Conservation (phyloP, 2,797 vertebrate genomes). For the Poecilia picta region DNA sequence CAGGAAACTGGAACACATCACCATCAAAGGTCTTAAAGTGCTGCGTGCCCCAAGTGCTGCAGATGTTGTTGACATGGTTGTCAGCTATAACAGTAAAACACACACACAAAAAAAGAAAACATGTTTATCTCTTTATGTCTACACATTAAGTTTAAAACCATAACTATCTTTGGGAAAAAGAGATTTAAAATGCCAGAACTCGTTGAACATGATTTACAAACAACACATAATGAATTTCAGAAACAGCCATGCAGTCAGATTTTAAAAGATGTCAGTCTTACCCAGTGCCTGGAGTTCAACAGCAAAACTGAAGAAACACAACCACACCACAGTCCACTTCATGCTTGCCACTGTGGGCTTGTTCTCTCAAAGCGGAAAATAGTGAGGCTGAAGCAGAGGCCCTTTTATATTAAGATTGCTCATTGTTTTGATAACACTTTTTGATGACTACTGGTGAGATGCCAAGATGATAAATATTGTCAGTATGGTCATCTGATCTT, state of each 20-base stretch:
- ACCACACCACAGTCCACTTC: conserved; percentile 59
- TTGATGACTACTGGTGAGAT: conserved; percentile 25
- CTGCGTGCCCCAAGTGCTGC: conserved; percentile 94
- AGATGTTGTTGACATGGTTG: conserved; percentile 89
- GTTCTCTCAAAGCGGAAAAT: too few relatives aligned
- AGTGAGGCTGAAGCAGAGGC: too few relatives aligned
- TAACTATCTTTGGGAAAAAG: neutral
- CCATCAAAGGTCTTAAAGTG: conserved; percentile 97
- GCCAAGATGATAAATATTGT: conserved; percentile 47
- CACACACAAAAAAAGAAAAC: too few relatives aligned
- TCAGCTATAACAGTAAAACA: conserved; percentile 64
- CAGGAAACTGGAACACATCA: conserved; percentile 87
- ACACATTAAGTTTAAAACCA: neutral
- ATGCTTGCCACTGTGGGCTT: conserved; percentile 55
- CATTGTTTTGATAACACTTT: conserved; percentile 39
- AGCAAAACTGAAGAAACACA: conserved; percentile 61
- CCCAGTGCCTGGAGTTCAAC: conserved; percentile 57
- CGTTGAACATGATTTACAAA: neutral
- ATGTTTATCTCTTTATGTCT: neutral
- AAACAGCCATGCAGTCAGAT: neutral
- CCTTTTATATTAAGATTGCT: conserved; percentile 69
- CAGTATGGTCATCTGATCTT: conserved; percentile 27
- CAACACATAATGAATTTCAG: too few relatives aligned
- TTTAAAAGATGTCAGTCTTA: too few relatives aligned
- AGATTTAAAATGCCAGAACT: neutral